A percentile compares a stretch with the other conserved stretches of the same genome.
Evolutionary conservation across 2,888 invertebrate species (phyloP).

Genomic region (Zele albiditarsus): DNA sequence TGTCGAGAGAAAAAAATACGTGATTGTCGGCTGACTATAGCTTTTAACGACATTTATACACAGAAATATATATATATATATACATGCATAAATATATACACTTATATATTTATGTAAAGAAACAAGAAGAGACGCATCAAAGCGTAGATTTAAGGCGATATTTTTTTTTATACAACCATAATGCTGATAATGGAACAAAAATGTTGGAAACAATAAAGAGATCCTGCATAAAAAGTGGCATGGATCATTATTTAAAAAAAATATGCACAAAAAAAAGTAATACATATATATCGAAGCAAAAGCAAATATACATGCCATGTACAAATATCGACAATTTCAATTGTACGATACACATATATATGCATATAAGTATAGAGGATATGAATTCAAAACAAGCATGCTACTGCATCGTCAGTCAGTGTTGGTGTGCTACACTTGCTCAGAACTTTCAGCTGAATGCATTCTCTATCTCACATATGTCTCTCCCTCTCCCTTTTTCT

Average conservation of each 20-base stretch:
- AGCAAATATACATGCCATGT: background rate
- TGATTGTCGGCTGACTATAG: background rate
- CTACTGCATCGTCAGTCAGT: conserved; percentile 60
- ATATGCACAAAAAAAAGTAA: conserved; percentile 33
- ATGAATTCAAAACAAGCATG: conserved; percentile 53
- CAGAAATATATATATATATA: background rate
- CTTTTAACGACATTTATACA: background rate
- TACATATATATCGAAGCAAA: conserved; percentile 23
- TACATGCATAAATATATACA: background rate
- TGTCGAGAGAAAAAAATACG: background rate
- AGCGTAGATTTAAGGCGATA: conserved; percentile 33
- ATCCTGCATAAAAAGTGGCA: conserved; percentile 44
- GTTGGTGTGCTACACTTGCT: conserved; percentile 57
- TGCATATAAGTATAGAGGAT: conserved; percentile 3
- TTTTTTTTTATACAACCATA: conserved; percentile 30
- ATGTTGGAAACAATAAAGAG: conserved; percentile 46
- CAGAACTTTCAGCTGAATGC: conserved; percentile 56
- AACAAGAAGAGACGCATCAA: conserved; percentile 29
- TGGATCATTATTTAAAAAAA: conserved; percentile 41
- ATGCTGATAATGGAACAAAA: conserved; percentile 15
- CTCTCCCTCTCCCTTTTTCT: conserved; percentile 45
- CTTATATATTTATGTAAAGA: conserved; percentile 26
- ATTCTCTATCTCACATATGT: conserved; percentile 39
- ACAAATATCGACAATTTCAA: conserved; percentile 5
- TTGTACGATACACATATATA: background rate